These are phyloP conservation scores for Epistrophe eligans DNA, from an alignment of 2,888 invertebrate species.

Conservation along the genomic window DNA sequence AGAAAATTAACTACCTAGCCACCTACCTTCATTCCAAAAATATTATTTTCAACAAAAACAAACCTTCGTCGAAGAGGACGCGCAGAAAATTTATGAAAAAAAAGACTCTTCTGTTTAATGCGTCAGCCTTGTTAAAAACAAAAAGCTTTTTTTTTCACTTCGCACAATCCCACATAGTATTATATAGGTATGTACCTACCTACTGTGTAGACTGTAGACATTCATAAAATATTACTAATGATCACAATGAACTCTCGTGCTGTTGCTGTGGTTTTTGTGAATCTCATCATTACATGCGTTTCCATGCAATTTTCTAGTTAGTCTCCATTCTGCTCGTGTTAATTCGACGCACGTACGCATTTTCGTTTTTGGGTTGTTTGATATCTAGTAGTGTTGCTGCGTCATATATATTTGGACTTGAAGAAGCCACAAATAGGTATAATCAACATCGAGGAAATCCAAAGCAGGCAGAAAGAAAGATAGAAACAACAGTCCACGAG, in stretches of 20 bases:
- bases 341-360: slow-evolving; percentile 60
- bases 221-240: slow-evolving; percentile 47
- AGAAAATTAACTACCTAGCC: neutral
- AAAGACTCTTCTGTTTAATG: slow-evolving; percentile 24
- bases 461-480: slow-evolving; percentile 7
- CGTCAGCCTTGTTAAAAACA: slow-evolving; percentile 59
- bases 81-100: slow-evolving; percentile 52
- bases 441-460: slow-evolving; percentile 23
- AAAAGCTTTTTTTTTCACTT: slow-evolving; percentile 58
- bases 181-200: neutral
- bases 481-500: neutral
- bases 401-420: slow-evolving; percentile 12
- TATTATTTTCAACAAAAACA: slow-evolving; percentile 43
- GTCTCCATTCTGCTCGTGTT: slow-evolving; percentile 20
- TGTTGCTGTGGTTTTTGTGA: slow-evolving; percentile 40
- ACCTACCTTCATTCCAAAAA: neutral
- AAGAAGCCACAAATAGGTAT: slow-evolving; percentile 27
- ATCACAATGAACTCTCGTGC: slow-evolving; percentile 69
- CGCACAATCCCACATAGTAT: slow-evolving; percentile 5
- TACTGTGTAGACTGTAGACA: too few relatives aligned
- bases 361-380: slow-evolving; percentile 9
- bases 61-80: slow-evolving; percentile 48
- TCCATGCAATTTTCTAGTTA: slow-evolving; percentile 54
- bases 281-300: slow-evolving; percentile 34
- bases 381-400: neutral